Percentiles rank a stretch among this genome's conserved stretches.
These are phyloP conservation scores for Mastomys natalensis DNA, from an alignment of 2,113 vertebrate genomes.

Conservation along the genomic window DNA sequence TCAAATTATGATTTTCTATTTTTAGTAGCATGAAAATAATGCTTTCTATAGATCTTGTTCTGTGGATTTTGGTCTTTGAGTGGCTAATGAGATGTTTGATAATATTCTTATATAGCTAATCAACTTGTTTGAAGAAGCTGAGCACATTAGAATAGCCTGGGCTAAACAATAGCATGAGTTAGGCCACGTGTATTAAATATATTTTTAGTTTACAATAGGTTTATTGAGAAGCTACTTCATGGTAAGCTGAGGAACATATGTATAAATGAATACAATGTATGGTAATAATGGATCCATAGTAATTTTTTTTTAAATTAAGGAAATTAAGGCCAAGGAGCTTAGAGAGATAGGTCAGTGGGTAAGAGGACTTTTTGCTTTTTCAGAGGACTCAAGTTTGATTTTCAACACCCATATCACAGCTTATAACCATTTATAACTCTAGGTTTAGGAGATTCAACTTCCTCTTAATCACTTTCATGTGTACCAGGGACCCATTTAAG, in stretches of 20 bases:
- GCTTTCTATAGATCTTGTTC: background rate
- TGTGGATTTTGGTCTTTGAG: background rate
- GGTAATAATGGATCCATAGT: background rate
- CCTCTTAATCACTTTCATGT: background rate
- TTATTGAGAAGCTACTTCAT: background rate
- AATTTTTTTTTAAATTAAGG: too few species aligned
- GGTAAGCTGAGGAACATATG: background rate
- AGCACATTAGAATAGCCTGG: background rate
- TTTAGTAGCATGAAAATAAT: background rate
- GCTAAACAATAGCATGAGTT: background rate
- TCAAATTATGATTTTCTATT: background rate
- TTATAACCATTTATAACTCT: background rate
- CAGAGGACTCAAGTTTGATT: background rate
- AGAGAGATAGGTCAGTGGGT: background rate
- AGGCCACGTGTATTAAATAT: background rate
- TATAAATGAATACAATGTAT: background rate
- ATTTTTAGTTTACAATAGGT: background rate
- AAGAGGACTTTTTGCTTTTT: background rate
- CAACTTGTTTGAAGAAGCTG: background rate
- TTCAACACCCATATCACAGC: background rate
- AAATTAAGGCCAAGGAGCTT: background rate
- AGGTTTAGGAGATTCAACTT: background rate
- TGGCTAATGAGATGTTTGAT: background rate
- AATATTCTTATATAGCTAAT: background rate
- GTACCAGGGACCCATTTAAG: background rate